Evolutionary conservation across 2,113 vertebrate genomes (phyloP).

Genomic region (Odocoileus virginianus): DNA sequence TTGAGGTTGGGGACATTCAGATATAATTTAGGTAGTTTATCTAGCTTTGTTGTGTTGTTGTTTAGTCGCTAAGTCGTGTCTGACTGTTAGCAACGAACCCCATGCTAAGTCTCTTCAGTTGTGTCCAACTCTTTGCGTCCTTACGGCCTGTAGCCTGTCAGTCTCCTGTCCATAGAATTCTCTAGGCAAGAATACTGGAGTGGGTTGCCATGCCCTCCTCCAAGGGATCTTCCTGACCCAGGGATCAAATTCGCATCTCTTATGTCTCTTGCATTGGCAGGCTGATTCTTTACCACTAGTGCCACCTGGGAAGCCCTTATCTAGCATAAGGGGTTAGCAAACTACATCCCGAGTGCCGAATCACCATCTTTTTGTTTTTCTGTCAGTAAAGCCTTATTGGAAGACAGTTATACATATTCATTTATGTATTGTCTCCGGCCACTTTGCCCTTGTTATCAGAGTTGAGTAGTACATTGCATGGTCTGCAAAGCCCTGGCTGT

Average conservation of each 20-base stretch:
- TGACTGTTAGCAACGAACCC: background rate
- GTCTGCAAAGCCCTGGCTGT: background rate
- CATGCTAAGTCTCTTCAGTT: background rate
- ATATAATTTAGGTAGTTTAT: conserved; percentile 29
- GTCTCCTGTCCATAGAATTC: background rate
- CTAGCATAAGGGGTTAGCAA: background rate
- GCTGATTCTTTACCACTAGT: background rate
- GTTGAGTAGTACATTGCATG: background rate
- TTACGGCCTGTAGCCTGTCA: background rate
- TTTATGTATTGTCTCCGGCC: conserved; percentile 12
- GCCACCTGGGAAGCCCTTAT: background rate
- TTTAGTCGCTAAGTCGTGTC: background rate
- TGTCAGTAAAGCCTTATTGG: background rate
- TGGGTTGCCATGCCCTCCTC: background rate
- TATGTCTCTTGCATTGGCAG: background rate
- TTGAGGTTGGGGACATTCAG: conserved; percentile 16
- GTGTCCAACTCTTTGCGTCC: background rate
- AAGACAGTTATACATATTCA: background rate
- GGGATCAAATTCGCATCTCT: background rate
- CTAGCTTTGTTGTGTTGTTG: background rate
- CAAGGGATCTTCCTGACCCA: background rate
- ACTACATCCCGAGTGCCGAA: background rate
- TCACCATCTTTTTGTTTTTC: background rate
- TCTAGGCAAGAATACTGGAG: background rate
- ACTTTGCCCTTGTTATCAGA: background rate